Base-by-base conservation (phyloP, 2,113 vertebrate genomes). In the Petaurus breviceps region DNA sequence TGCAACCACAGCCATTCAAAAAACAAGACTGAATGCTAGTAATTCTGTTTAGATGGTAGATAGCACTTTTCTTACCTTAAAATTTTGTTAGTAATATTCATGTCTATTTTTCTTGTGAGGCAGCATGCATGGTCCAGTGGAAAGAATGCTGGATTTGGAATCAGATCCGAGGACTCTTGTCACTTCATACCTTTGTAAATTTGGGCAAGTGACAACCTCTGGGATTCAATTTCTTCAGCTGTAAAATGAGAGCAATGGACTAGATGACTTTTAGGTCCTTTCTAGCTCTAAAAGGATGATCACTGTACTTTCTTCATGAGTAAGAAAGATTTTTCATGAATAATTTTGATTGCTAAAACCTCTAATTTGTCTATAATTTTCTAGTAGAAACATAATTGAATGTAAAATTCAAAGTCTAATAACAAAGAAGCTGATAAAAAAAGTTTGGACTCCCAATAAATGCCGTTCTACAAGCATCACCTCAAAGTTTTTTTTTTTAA, bases 291-390 rank as follows among this genome's bases (percentile, higher is more conserved):
- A 19, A 77, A 19, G 22, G n/a, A n/a, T n/a, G 31, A n/a, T 77
- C 16, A n/a, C 2, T 77, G 3, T n/a, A 22, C 89, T 94, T 92
- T 96, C 24, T 90, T 95, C 23, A 90, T 77, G n/a, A 92, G 77
- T 95, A 31, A 97, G 53, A 53, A 31, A 97, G 53, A 53, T 22
- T 49, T 90, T 94, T 55, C 23, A 46, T 49, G 46, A 55, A 90
- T 94, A 50, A 95, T 46, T 96, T 93, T 46, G 25, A 94, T 92
- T 95, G 94, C 52, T 84, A 55, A 92, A 94, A 89, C 47, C 19
- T 92, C 19, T 9, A 55, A 77, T 92, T 22, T 95, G 28, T 90
- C 92, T 95, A 25, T 12, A 92, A 22, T 16, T 89, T 90, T 95
- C 68, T 77, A 96, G 54, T 50, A 54, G 52, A 52, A 95, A 90